Evolutionary conservation across 2,113 vertebrate species (phyloP).

Genomic region (Lipotes vexillifer): DNA sequence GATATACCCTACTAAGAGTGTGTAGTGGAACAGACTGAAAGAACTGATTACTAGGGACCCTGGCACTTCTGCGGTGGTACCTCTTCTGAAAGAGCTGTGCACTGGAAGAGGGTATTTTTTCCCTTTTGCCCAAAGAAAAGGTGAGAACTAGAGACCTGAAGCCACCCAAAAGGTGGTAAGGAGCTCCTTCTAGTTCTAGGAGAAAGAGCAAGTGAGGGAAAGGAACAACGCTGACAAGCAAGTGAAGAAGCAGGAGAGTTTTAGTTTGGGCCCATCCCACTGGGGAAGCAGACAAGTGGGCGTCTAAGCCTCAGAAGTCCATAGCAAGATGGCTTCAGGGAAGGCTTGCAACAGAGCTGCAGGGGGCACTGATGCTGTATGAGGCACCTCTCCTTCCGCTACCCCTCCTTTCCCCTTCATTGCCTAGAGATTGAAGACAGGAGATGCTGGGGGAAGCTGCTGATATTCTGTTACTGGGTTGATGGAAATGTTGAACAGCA

Average conservation of each 20-base stretch:
- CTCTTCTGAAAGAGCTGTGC: background rate
- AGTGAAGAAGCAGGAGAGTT: background rate
- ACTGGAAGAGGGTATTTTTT: background rate
- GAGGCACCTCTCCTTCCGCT: too few species aligned
- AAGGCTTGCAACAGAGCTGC: background rate
- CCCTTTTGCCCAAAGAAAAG: background rate
- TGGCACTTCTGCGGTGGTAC: background rate
- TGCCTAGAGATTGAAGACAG: background rate
- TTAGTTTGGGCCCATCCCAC: background rate
- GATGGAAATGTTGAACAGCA: background rate
- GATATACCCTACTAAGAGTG: background rate
- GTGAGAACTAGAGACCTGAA: background rate
- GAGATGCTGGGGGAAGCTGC: background rate
- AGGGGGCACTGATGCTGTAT: background rate
- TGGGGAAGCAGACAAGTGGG: background rate
- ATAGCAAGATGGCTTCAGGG: background rate
- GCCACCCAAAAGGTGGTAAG: background rate
- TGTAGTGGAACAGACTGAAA: background rate
- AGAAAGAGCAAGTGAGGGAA: background rate
- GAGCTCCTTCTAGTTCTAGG: background rate
- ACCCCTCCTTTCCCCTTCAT: background rate
- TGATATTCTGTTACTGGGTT: background rate
- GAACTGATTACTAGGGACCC: background rate
- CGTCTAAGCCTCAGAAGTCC: background rate
- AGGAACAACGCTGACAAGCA: background rate